Base-by-base conservation (phyloP, 2,113 vertebrate species). In the Neoarius graeffei region DNA sequence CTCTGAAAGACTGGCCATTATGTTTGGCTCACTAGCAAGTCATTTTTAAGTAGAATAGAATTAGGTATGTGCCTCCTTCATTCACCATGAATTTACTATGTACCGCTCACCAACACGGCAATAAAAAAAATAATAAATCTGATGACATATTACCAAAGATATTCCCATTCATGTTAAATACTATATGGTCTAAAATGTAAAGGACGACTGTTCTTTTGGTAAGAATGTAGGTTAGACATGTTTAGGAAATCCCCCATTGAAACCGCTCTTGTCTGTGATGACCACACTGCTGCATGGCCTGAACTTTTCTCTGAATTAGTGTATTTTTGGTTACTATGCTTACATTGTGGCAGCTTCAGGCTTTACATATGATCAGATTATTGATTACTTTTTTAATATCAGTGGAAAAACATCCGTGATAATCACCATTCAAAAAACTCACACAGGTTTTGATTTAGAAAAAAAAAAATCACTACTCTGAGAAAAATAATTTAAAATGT, bases 171-270 rank as follows among this genome's bases (percentile, higher is more conserved):
- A 50, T 25, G 5, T 64, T 42, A 60, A n/a, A 5, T 25, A 48
- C 48, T 42, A 48, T 83, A 14, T 83, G 10, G 20, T 62, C 20
- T 52, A 5, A 23, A 23, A 25, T 62, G 17, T 42, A 62, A 7
- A 62, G 30, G 42, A 50, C n/a, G 48, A 52, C 35, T 59, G 13
- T 25, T 14, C 25, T 5, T 62, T 42, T 83, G 52, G 42, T 83
- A 66, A n/a, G 42, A 83, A 56, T 56, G 14, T 80, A 80, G 3
- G 14, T 80, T 80, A 14, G 6, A n/a, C 13, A 54, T 27, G 6
- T 80, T 52, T 7, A 84, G 62, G 62, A 84, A 84, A 84, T 67
- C 62, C 83, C 64, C 83, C 15, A 30, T 42, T 69, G 0, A 27
- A 27, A 9, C 6, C 13, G 50, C 5, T 20, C 0, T 4, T 30